Percentiles rank a stretch among this genome's conserved stretches.
Conservation (phyloP, 2,888 invertebrate species). For the Hypercompe scribonia region DNA sequence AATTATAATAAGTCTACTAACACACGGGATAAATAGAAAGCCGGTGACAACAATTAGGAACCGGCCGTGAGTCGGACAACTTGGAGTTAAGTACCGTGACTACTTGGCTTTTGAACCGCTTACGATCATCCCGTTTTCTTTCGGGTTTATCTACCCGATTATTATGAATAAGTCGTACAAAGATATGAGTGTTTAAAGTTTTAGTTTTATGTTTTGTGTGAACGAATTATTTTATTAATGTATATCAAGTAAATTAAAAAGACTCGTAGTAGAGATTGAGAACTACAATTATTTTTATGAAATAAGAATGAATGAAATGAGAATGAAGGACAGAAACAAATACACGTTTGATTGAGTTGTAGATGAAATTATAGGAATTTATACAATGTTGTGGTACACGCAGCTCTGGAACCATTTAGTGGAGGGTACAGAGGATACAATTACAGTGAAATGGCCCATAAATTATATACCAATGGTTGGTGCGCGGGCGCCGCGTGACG, state of each 20-base stretch:
- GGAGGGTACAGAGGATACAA: conserved; percentile 75
- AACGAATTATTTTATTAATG: not conserved
- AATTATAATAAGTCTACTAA: conserved; percentile 28
- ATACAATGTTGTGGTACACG: conserved; percentile 57
- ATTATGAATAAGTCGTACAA: conserved; percentile 48
- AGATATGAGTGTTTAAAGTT: conserved; percentile 15
- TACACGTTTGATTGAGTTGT: conserved; percentile 33
- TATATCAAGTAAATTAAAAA: not conserved
- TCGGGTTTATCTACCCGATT: conserved; percentile 56
- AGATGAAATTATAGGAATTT: conserved; percentile 49
- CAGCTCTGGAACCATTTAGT: conserved; percentile 62
- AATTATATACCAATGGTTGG: conserved; percentile 61
- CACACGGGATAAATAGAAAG: conserved; percentile 62
- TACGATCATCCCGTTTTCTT: conserved; percentile 34
- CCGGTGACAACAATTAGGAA: conserved; percentile 64
- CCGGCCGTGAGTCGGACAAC: conserved; percentile 55
- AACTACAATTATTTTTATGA: not conserved
- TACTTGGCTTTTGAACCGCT: conserved; percentile 33
- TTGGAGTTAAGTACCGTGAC: conserved; percentile 72
- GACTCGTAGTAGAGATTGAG: not conserved
- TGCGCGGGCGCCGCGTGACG: conserved; percentile 78
- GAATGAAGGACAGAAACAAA: conserved; percentile 13
- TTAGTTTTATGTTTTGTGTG: not conserved
- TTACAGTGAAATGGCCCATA: conserved; percentile 77
- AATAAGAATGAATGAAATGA: conserved; percentile 6